phyloP scores from a whole-genome alignment of 2,888 invertebrate genomes.

The Oxytorus armatus region DNA sequence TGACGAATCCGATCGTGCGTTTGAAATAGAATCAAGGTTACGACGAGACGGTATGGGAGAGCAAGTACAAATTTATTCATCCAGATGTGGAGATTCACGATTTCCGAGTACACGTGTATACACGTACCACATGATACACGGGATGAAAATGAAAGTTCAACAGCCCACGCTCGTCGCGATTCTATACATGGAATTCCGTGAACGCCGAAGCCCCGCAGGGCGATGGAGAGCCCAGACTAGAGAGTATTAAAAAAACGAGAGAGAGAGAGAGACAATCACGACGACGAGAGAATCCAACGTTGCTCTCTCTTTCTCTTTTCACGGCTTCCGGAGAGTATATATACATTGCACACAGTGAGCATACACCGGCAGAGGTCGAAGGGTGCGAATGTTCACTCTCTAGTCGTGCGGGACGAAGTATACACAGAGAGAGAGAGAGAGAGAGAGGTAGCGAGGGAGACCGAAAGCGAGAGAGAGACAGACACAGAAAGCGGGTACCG shows the following conservation, averaged over 20 bases:
- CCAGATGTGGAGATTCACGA: background rate
- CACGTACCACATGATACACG: background rate
- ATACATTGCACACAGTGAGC: background rate
- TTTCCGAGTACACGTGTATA: background rate
- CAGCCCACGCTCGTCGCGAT: background rate
- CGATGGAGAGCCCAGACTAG: background rate
- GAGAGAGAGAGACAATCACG: constrained; percentile 3
- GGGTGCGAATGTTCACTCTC: constrained; percentile 43
- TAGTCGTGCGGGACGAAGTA: constrained; percentile 13
- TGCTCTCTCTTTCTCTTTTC: background rate
- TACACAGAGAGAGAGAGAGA: background rate
- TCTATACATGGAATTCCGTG: constrained; percentile 12
- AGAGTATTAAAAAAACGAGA: background rate
- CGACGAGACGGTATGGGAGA: background rate
- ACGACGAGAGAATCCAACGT: background rate
- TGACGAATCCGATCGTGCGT: background rate
- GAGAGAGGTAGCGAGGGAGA: background rate
- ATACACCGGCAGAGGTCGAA: constrained; percentile 18
- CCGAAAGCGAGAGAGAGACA: constrained; percentile 39
- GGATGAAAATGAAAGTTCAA: constrained; percentile 18
- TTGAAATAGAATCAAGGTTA: background rate
- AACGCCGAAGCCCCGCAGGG: constrained; percentile 1
- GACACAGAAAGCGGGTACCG: constrained; percentile 64
- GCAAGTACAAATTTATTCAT: background rate
- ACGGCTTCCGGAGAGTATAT: background rate